Percentiles rank a stretch among this genome's conserved stretches.
Conservation (phyloP, 2,797 vertebrate genomes). For the Taeniopygia guttata region DNA sequence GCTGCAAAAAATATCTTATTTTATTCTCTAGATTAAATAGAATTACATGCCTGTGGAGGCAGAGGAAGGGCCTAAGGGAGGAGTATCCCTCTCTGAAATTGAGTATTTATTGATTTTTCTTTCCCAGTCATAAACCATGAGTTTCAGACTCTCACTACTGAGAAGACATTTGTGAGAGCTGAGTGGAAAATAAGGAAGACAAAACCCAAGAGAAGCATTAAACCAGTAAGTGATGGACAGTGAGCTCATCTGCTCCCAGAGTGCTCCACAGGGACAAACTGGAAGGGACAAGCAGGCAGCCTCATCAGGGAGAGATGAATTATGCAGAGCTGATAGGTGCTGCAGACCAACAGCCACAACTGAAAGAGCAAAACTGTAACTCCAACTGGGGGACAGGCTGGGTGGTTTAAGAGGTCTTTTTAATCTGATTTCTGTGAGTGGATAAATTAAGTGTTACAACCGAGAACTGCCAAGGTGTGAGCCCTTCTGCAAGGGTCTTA, state of each 20-base stretch:
- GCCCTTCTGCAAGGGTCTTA: neutral
- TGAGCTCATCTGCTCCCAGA: neutral
- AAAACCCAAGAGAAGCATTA: neutral
- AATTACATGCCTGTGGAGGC: neutral
- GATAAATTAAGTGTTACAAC: neutral
- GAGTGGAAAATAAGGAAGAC: neutral
- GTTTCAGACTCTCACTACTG: neutral
- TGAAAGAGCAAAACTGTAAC: neutral
- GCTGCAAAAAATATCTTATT: neutral
- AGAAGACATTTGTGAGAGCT: neutral
- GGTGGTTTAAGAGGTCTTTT: neutral
- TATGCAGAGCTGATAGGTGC: neutral
- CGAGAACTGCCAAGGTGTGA: fast-evolving
- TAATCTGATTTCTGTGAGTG: neutral
- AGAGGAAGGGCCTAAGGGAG: neutral
- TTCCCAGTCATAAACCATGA: neutral
- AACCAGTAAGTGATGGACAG: neutral
- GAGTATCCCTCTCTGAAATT: neutral
- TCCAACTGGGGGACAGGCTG: neutral
- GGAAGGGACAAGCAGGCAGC: neutral
- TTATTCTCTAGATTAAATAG: neutral
- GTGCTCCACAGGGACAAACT: neutral
- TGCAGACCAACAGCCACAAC: neutral
- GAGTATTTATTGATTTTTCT: slow-evolving; percentile 21
- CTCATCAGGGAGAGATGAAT: neutral